These are phyloP conservation scores for Imbricaverruca yamaguchii DNA, from an alignment of 2,888 invertebrate genomes.

Conservation along the genomic window DNA sequence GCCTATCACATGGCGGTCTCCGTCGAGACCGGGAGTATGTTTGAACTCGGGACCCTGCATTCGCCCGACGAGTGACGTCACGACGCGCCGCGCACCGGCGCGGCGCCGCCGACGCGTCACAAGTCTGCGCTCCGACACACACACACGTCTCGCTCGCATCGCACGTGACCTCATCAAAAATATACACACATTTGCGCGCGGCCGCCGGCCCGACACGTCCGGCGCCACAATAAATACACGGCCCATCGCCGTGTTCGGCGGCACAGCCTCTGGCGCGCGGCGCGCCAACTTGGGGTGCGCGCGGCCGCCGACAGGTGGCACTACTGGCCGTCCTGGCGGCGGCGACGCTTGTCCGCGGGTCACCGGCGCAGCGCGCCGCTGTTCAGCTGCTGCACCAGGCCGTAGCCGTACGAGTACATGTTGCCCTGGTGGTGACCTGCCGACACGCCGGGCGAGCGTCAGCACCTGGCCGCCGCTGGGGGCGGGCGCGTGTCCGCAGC, in stretches of 20 bases:
- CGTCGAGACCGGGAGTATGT: background rate
- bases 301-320: background rate
- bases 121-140: background rate
- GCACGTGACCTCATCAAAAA: background rate
- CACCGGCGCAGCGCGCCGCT: constrained; percentile 55
- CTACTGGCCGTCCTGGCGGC: background rate
- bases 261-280: background rate
- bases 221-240: background rate
- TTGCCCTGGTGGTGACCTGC: constrained; percentile 37
- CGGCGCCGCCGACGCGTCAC: background rate
- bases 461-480: too few relatives aligned
- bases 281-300: background rate
- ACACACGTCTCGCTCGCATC: background rate
- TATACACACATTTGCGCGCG: background rate
- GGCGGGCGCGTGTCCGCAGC: too few relatives aligned
- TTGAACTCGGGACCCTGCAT: background rate
- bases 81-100: background rate
- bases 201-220: background rate
- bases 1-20: background rate
- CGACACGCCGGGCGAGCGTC: too few relatives aligned
- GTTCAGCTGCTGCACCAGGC: constrained; percentile 66
- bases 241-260: background rate
- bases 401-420: constrained; percentile 53
- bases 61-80: background rate
- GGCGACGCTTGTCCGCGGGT: background rate